Evolutionary conservation across 2,113 vertebrate species (phyloP).

Genomic region (Pterophyllum scalare): DNA sequence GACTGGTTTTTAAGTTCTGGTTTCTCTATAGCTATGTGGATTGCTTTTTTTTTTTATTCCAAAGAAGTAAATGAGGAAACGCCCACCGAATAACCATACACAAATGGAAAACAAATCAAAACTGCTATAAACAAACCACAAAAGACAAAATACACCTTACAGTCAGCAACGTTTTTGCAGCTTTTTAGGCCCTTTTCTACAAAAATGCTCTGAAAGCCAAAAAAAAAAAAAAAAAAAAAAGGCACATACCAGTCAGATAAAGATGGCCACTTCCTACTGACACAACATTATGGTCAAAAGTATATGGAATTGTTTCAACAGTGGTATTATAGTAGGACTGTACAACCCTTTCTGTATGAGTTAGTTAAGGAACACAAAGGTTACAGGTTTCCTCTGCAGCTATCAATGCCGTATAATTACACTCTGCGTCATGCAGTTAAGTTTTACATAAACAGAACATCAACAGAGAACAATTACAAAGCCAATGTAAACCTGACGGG

Average conservation of each 20-base stretch:
- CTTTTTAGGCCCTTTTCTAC: constrained; percentile 69
- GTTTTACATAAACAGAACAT: constrained; percentile 80
- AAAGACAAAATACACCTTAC: constrained; percentile 64
- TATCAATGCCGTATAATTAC: constrained; percentile 72
- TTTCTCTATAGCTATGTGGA: constrained; percentile 70
- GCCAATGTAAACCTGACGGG: constrained; percentile 74
- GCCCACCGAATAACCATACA: constrained; percentile 67
- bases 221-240: constrained; percentile 16
- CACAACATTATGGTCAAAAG: constrained; percentile 58
- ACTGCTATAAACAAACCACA: constrained; percentile 49
- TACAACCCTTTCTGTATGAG: constrained; percentile 65
- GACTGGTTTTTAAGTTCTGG: constrained; percentile 5
- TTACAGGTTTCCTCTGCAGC: constrained; percentile 69
- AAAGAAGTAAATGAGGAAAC: constrained; percentile 77
- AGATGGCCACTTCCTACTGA: constrained; percentile 57
- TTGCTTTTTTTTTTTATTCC: constrained; percentile 80
- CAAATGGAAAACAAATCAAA: constrained; percentile 68
- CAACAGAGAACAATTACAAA: constrained; percentile 80
- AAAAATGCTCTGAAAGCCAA: constrained; percentile 53
- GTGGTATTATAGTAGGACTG: constrained; percentile 69
- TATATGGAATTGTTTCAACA: constrained; percentile 64
- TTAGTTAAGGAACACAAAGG: constrained; percentile 41
- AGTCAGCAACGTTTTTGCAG: constrained; percentile 62
- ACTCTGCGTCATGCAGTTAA: constrained; percentile 81
- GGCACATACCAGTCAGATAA: constrained; percentile 65